Conservation (phyloP, 1,140 invertebrate species). For the Frieseomelitta varia region DNA sequence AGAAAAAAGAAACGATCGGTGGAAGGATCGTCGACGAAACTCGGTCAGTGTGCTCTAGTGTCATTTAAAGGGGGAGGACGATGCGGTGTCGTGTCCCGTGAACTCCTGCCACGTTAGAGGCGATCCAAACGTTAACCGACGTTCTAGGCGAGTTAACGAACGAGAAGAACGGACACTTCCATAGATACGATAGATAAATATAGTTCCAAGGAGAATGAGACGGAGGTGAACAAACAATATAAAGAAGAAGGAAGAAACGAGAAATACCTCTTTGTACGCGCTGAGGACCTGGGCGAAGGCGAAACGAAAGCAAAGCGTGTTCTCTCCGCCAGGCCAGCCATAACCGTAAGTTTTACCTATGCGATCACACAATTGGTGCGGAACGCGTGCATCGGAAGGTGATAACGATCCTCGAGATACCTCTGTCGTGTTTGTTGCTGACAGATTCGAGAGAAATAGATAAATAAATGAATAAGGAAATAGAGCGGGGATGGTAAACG, state of each 20-base stretch:
- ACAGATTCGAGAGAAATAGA: background rate
- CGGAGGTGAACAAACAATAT: background rate
- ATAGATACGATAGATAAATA: constrained; percentile 6
- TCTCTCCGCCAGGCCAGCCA: constrained; percentile 37
- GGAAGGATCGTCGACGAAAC: constrained; percentile 40
- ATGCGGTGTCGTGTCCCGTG: background rate
- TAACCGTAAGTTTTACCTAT: constrained; percentile 23
- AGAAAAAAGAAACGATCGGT: constrained; percentile 8
- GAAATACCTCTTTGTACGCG: constrained; percentile 46
- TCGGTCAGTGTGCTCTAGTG: background rate
- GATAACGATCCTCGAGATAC: background rate
- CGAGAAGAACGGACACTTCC: background rate
- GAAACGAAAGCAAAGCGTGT: constrained; percentile 22
- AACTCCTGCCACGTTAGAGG: background rate
- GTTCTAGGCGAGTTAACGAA: background rate
- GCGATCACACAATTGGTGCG: background rate
- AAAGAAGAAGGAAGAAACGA: constrained; percentile 27
- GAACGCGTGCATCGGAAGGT: background rate
- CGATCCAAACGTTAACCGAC: background rate
- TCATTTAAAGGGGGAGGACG: background rate
- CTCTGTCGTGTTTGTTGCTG: background rate
- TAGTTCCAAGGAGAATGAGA: background rate
- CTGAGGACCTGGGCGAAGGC: constrained; percentile 35
- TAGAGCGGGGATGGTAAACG: too few species aligned
- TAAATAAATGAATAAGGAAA: too few species aligned